phyloP scores from a whole-genome alignment of 1,140 invertebrate species.

The Battus philenor region DNA sequence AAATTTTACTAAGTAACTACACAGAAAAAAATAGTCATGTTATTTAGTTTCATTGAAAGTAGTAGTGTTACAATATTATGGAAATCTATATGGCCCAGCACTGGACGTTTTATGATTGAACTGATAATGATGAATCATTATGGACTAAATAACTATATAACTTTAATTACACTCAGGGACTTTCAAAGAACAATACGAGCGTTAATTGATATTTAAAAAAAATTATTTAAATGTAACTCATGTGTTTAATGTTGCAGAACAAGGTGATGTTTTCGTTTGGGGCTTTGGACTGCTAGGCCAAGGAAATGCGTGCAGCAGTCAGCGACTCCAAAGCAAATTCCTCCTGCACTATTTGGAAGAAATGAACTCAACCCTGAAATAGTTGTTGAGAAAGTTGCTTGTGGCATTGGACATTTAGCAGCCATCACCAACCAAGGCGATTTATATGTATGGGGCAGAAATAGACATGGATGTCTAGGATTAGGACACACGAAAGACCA shows the following conservation, averaged over 20 bases:
- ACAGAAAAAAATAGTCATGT: too few species aligned
- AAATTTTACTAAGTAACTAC: too few species aligned
- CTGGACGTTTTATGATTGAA: too few species aligned
- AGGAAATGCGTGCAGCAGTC: constrained; percentile 85
- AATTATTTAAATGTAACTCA: too few species aligned
- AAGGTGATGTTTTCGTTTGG: constrained; percentile 93
- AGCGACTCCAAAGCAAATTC: constrained; percentile 82
- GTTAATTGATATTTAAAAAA: too few species aligned
- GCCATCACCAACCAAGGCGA: constrained; percentile 88
- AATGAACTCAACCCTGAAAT: constrained; percentile 87
- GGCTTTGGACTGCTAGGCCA: constrained; percentile 94
- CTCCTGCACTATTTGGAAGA: constrained; percentile 87
- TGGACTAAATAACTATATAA: too few species aligned
- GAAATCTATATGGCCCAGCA: too few species aligned
- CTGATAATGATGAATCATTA: too few species aligned
- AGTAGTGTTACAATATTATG: too few species aligned
- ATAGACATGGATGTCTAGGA: constrained; percentile 89
- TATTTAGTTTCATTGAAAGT: too few species aligned
- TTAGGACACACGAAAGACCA: constrained; percentile 88
- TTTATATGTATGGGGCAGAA: constrained; percentile 94
- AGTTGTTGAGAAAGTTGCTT: constrained; percentile 80
- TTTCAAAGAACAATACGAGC: too few species aligned
- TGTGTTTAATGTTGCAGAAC: constrained; percentile 75
- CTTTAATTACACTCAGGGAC: too few species aligned
- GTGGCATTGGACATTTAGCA: constrained; percentile 87